Evolutionary conservation across 2,797 vertebrate species (phyloP).

Genomic region (Heteromormyrus szaboi): DNA sequence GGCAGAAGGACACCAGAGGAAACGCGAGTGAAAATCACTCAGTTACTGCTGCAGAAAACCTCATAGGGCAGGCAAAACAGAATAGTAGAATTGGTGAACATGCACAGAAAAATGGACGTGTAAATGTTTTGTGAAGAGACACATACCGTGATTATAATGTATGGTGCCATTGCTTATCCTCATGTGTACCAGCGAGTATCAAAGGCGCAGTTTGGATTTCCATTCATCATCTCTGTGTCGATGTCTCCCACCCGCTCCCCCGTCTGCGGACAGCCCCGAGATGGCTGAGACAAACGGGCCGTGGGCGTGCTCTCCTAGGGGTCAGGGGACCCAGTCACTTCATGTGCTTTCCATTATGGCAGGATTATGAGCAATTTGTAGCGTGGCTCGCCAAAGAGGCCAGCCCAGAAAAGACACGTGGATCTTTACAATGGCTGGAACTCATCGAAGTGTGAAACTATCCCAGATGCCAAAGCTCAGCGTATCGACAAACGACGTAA

Average conservation of each 20-base stretch:
- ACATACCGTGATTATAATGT: background rate
- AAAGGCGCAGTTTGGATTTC: constrained; percentile 17
- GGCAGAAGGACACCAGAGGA: background rate
- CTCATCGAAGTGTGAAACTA: constrained; percentile 42
- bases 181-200: constrained; percentile 2
- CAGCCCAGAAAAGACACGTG: constrained; percentile 39
- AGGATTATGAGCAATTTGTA: constrained; percentile 47
- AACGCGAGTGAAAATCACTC: background rate
- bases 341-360: constrained; percentile 41
- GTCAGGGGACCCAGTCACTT: constrained; percentile 25
- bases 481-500: constrained; percentile 36
- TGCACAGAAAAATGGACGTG: background rate
- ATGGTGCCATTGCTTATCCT: background rate
- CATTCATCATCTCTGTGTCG: constrained; percentile 17
- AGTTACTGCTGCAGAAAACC: background rate
- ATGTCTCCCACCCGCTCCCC: constrained; percentile 14
- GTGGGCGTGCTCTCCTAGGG: background rate
- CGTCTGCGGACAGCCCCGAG: constrained; percentile 14
- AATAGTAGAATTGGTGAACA: background rate
- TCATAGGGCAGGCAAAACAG: background rate
- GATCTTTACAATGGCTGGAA: constrained; percentile 33
- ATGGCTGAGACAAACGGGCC: constrained; percentile 14
- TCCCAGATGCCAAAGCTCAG: constrained; percentile 45
- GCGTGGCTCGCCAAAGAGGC: constrained; percentile 27
- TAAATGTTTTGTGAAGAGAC: background rate